phyloP scores from a whole-genome alignment of 2,888 invertebrate genomes.

The Melinaea menophilus region DNA sequence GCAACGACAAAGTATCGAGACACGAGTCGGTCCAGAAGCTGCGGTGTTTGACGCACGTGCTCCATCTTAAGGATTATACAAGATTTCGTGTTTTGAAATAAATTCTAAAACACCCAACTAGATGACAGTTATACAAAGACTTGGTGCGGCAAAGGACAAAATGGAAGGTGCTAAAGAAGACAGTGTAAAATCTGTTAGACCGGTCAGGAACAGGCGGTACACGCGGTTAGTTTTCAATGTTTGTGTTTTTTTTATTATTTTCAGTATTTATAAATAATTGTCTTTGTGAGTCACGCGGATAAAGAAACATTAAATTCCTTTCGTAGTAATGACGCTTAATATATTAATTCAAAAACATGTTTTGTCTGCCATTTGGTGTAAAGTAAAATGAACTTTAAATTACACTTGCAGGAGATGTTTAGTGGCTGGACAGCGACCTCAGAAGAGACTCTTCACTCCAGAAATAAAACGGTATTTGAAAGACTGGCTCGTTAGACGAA shows the following conservation, averaged over 20 bases:
- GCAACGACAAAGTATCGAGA: conserved; percentile 65
- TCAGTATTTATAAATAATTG: conserved; percentile 52
- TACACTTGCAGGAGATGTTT: conserved; percentile 71
- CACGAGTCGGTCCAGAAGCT: conserved; percentile 64
- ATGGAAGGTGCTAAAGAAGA: conserved; percentile 64
- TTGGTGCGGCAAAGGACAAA: conserved; percentile 45
- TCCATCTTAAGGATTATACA: conserved; percentile 25
- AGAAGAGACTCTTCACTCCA: conserved; percentile 86
- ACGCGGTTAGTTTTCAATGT: conserved; percentile 77
- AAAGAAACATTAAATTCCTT: conserved; percentile 40
- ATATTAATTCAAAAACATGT: conserved; percentile 5
- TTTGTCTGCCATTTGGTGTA: not conserved
- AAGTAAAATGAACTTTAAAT: conserved; percentile 12
- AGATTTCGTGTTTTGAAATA: conserved; percentile 14
- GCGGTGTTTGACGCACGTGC: conserved; percentile 71
- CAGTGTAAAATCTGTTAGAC: conserved; percentile 77
- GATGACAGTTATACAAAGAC: conserved; percentile 66
- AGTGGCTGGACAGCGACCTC: conserved; percentile 80
- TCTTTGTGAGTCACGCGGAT: conserved; percentile 69
- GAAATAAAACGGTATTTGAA: conserved; percentile 87
- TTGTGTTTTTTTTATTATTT: conserved; percentile 60
- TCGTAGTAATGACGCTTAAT: conserved; percentile 29
- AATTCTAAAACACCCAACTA: conserved; percentile 8
- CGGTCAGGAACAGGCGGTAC: conserved; percentile 84
- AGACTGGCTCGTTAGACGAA: conserved; percentile 85